Evolutionary conservation across 2,888 invertebrate genomes (phyloP), one percentile per base, ranked within the genome.

Genomic region (Vesta saturnalis): DNA sequence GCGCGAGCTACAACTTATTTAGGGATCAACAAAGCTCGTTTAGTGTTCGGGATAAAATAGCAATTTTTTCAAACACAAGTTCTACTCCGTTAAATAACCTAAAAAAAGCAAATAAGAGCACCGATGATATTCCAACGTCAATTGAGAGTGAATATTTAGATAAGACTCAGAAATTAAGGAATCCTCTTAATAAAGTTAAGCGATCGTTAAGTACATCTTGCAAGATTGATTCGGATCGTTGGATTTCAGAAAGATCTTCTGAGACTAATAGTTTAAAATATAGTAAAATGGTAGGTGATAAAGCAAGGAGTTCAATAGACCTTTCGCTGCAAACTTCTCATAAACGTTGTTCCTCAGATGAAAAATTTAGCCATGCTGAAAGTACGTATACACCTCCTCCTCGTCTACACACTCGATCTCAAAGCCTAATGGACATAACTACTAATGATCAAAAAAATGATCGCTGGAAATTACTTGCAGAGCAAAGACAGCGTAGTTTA

Each of bases 21-120:
- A 91, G 92, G 83, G 92, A 93, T 83, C 92, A 93, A 75, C 90
- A 91, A 79, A 93, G 93, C 72, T 92, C 92, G 83, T 90, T 90
- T 73, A 94, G 93, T 78, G 94, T 94, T 63, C 90, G 91, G 78
- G 94, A 94, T 80, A 94, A 94, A 85, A 94, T 94, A 77, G 94
- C 94, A 66, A 93, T 94, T 92, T 94, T 94, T 83, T 93, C 94
- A 83, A 83, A 68, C 77, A 84, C 82, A 43, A 85, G 86, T 68
- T 77, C 85, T 14, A 84, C 85, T 70, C 81, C 86, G 60, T 85
- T 16, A 2, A 54, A 2, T 19, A 61, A 16, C 35, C 16, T 60
- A 15, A 70, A 60, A 22, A 70, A 70, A 61, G 60, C 64, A 39
- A 71, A 63, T 57, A 71, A 71, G 67, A 68, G 70, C 60, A 64